Percentiles rank a stretch among this genome's conserved stretches.
Conservation (phyloP, 2,888 invertebrate species). For the Pterostichus niger region DNA sequence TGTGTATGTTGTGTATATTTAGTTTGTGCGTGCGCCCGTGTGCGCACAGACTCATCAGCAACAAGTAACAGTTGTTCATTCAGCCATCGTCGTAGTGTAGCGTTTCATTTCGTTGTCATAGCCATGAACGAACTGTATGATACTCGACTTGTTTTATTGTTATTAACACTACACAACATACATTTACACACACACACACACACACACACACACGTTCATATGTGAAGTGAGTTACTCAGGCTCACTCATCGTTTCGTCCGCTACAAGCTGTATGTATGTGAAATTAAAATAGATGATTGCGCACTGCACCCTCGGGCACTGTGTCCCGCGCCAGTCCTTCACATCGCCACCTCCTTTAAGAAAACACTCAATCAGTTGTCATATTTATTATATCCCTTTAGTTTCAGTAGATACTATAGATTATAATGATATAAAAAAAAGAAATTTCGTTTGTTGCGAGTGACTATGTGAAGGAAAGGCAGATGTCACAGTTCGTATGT, state of each 20-base stretch:
- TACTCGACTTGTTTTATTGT: slow-evolving; percentile 50
- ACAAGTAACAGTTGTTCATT: slow-evolving; percentile 31
- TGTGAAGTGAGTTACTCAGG: slow-evolving; percentile 58
- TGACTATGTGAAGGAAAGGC: slow-evolving; percentile 38
- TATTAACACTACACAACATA: slow-evolving; percentile 36
- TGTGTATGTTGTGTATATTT: slow-evolving; percentile 55
- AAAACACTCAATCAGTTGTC: not conserved
- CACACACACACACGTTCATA: slow-evolving; percentile 32
- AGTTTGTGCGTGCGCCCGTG: slow-evolving; percentile 31
- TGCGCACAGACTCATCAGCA: not conserved
- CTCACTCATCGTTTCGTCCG: slow-evolving; percentile 65
- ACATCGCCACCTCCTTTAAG: slow-evolving; percentile 21
- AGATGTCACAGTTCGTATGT: slow-evolving; percentile 59
- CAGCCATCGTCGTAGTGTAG: slow-evolving; percentile 46
- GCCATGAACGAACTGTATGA: slow-evolving; percentile 61
- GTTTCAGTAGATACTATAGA: not conserved
- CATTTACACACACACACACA: too few relatives aligned
- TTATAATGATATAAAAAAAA: slow-evolving; percentile 5
- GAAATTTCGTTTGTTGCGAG: not conserved
- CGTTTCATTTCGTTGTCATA: slow-evolving; percentile 55
- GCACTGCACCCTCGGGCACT: slow-evolving; percentile 61
- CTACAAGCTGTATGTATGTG: slow-evolving; percentile 66
- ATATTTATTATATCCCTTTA: too few relatives aligned
- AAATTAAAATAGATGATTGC: slow-evolving; percentile 62
- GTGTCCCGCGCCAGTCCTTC: slow-evolving; percentile 39